phyloP scores from a whole-genome alignment of 2,797 vertebrate genomes.

The Falco novaeseelandiae region DNA sequence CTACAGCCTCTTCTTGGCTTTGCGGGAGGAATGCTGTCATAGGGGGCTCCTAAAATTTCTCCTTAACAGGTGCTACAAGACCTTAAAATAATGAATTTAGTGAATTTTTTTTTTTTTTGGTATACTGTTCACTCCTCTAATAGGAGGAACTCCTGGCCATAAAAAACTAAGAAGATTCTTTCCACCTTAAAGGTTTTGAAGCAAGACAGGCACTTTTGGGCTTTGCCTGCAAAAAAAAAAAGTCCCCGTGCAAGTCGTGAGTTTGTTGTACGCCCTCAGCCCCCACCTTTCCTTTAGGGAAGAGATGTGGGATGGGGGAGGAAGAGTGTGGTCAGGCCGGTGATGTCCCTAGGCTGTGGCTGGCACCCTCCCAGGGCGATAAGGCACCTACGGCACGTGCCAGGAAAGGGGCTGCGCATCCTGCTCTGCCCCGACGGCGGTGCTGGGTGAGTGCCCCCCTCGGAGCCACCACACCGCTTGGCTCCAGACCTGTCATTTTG shows the following conservation, averaged over 20 bases:
- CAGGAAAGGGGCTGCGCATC: not conserved
- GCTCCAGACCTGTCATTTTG: not conserved
- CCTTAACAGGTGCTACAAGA: not conserved
- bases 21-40: not conserved
- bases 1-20: not conserved
- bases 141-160: not conserved
- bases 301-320: not conserved
- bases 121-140: not conserved
- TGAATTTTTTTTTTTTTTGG: accelerated
- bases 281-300: not conserved
- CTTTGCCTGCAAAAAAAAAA: not conserved
- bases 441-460: not conserved
- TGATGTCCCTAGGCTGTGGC: not conserved
- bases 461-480: accelerated
- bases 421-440: not conserved
- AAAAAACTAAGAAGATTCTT: not conserved
- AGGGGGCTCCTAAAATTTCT: not conserved
- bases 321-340: not conserved
- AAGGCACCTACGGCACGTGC: not conserved
- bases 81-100: not conserved
- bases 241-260: accelerated
- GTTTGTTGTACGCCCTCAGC: not conserved
- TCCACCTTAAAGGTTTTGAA: not conserved
- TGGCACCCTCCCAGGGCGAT: not conserved
- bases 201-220: not conserved